A percentile compares a stretch with the other conserved stretches of the same genome.
phyloP scores from a whole-genome alignment of 92 coral and sea anemone genomes.

The Pocillopora grandis region DNA sequence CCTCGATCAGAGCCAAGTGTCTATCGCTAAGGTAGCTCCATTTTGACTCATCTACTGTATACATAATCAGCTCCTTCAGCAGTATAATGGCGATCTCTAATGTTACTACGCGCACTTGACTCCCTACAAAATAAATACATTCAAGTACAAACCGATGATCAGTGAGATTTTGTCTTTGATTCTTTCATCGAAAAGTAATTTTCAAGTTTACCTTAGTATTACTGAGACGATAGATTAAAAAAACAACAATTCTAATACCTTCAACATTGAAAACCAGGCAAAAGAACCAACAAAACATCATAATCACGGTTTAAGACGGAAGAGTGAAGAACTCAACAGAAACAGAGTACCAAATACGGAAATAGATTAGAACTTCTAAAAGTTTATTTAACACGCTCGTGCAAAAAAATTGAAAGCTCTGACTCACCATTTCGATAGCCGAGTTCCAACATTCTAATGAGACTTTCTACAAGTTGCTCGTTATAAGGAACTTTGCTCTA shows the following conservation, averaged over 20 bases:
- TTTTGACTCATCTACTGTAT: conserved; percentile 32
- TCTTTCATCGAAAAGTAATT: too few species aligned
- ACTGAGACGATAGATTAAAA: too few species aligned
- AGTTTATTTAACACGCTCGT: too few species aligned
- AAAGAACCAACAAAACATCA: too few species aligned
- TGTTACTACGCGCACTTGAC: conserved; percentile 93
- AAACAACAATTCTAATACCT: too few species aligned
- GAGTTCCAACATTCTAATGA: conserved; percentile 88
- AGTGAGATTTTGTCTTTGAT: not conserved
- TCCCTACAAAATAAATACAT: conserved; percentile 54
- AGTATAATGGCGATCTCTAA: conserved; percentile 87
- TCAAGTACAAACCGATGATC: not conserved
- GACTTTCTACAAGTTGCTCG: conserved; percentile 75
- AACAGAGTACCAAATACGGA: too few species aligned
- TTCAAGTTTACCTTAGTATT: too few species aligned
- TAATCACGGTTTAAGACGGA: too few species aligned
- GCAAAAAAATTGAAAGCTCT: not conserved
- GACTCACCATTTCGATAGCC: conserved; percentile 88
- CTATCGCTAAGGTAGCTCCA: conserved; percentile 75
- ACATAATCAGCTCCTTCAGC: conserved; percentile 81
- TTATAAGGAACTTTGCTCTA: conserved; percentile 78
- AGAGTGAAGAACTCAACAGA: too few species aligned
- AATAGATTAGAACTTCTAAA: too few species aligned
- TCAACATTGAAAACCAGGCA: too few species aligned
- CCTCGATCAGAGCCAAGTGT: conserved; percentile 94